Conservation (phyloP, 2,113 vertebrate species). For the Ceyx melanurus region DNA sequence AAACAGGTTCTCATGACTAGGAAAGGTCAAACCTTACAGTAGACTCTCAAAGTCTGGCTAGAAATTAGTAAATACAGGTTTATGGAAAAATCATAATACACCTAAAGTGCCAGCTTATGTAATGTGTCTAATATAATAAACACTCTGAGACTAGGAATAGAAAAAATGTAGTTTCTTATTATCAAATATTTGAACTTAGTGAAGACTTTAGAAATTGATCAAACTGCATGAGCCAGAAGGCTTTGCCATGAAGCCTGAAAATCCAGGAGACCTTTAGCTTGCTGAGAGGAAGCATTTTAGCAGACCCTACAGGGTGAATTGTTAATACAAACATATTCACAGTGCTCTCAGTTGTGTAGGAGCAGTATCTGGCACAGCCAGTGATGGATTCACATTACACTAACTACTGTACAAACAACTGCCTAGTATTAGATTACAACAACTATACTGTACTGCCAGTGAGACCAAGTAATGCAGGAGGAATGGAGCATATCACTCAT, state of each 20-base stretch:
- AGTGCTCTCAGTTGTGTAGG: not conserved
- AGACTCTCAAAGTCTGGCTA: slow-evolving; percentile 36
- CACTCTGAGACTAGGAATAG: slow-evolving; percentile 31
- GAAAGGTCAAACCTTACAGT: slow-evolving; percentile 33
- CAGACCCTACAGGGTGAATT: slow-evolving; percentile 7
- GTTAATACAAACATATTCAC: slow-evolving; percentile 12
- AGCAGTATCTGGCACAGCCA: slow-evolving; percentile 50
- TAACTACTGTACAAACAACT: slow-evolving; percentile 57
- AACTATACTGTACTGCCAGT: not conserved
- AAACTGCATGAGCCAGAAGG: not conserved
- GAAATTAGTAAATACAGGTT: slow-evolving; percentile 56
- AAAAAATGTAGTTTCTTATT: slow-evolving; percentile 47
- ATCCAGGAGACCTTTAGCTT: slow-evolving; percentile 37
- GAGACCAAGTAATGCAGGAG: not conserved
- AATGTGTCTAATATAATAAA: slow-evolving; percentile 54
- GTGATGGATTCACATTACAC: slow-evolving; percentile 24
- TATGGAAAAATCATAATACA: slow-evolving; percentile 66
- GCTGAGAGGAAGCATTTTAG: slow-evolving; percentile 5
- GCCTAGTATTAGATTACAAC: slow-evolving; percentile 41
- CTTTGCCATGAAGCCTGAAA: slow-evolving; percentile 30
- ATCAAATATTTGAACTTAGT: slow-evolving; percentile 37
- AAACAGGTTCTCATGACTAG: slow-evolving; percentile 26
- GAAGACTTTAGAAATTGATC: slow-evolving; percentile 39
- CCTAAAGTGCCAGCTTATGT: slow-evolving; percentile 50
- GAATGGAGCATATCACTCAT: slow-evolving; percentile 12